A percentile compares a stretch with the other conserved stretches of the same genome.
phyloP scores from a whole-genome alignment of 2,888 invertebrate genomes.

The Acanthosepion lycidas region DNA sequence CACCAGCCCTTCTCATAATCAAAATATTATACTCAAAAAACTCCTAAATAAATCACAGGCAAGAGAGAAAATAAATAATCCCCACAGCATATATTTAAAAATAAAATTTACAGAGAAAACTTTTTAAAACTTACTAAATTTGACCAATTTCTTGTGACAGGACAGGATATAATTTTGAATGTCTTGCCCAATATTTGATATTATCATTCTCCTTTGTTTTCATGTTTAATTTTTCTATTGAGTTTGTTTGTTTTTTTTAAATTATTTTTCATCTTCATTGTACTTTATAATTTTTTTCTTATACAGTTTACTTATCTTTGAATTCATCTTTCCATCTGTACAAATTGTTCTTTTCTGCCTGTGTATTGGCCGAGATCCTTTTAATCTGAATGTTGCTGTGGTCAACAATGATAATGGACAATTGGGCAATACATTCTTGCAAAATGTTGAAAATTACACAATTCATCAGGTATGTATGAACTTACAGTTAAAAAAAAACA shows the following conservation, averaged over 20 bases:
- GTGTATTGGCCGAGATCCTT: slow-evolving; percentile 79
- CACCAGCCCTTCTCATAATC: no score
- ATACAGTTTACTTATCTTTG: slow-evolving; percentile 86
- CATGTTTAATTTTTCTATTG: neutral
- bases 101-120: no score
- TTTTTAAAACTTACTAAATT: no score
- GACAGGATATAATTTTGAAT: no score
- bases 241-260: neutral
- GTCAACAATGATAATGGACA: slow-evolving; percentile 83
- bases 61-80: no score
- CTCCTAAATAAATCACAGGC: no score
- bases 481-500: no score
- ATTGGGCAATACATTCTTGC: slow-evolving; percentile 75
- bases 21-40: no score
- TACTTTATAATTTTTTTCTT: neutral
- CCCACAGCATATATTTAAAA: no score
- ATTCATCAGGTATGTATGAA: slow-evolving; percentile 72
- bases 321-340: slow-evolving; percentile 93
- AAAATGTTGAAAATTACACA: slow-evolving; percentile 83
- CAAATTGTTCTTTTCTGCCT: slow-evolving; percentile 94
- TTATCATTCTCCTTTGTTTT: neutral
- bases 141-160: no score
- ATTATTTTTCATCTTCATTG: neutral
- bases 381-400: slow-evolving; percentile 86
- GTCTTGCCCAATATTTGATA: no score